Evolutionary conservation across 2,888 invertebrate genomes (phyloP).

Genomic region (Gisinianus flammeolus): DNA sequence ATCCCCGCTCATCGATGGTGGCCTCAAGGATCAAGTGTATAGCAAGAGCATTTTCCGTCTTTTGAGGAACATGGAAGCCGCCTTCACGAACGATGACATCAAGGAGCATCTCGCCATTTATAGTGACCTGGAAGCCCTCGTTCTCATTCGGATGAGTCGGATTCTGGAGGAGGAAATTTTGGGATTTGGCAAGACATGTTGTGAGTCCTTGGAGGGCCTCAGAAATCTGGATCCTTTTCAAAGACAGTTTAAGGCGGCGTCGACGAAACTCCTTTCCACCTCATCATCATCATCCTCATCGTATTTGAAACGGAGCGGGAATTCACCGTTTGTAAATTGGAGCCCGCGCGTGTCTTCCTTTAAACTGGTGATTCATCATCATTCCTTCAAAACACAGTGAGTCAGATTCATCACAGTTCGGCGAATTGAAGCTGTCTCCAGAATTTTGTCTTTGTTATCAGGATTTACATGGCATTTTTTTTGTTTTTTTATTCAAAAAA

Average conservation of each 20-base stretch:
- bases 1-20: slow-evolving; percentile 6
- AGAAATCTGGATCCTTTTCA: not conserved
- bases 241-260: slow-evolving; percentile 19
- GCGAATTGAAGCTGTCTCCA: not conserved
- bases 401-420: not conserved
- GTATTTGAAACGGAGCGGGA: not conserved
- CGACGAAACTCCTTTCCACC: not conserved
- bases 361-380: slow-evolving; percentile 21
- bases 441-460: not conserved
- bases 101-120: slow-evolving; percentile 23
- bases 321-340: slow-evolving; percentile 30
- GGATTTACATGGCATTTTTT: not conserved
- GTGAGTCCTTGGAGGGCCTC: slow-evolving; percentile 4
- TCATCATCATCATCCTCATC: not conserved
- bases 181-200: slow-evolving; percentile 10
- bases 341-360: slow-evolving; percentile 23
- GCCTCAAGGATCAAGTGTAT: slow-evolving; percentile 29
- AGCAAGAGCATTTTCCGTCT: slow-evolving; percentile 28
- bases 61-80: slow-evolving; percentile 3
- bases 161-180: slow-evolving; percentile 32
- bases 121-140: slow-evolving; percentile 29
- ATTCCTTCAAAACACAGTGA: slow-evolving; percentile 21
- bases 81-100: slow-evolving; percentile 18
- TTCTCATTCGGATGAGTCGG: slow-evolving; percentile 20
- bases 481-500: not conserved